These are phyloP conservation scores for Gracilinanus agilis DNA, from an alignment of 2,113 vertebrate species.

Conservation along the genomic window DNA sequence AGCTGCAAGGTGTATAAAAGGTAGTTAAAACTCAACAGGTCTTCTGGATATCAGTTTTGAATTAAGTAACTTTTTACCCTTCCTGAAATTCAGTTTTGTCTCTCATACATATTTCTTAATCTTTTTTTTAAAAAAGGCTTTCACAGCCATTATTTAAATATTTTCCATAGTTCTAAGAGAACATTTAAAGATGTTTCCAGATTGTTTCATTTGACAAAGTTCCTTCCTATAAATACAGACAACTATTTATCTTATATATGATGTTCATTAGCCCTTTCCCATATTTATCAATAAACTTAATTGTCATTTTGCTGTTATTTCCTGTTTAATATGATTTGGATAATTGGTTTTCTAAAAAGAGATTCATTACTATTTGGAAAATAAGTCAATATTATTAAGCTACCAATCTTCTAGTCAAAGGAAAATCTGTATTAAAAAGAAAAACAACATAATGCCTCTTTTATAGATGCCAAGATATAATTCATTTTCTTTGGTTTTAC, in stretches of 20 bases:
- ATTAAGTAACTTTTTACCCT: neutral
- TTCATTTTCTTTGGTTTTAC: neutral
- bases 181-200: neutral
- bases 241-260: no score
- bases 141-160: neutral
- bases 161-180: neutral
- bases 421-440: conserved; percentile 33
- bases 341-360: conserved; percentile 4
- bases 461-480: conserved; percentile 4
- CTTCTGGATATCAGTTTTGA: neutral
- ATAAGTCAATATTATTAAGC: neutral
- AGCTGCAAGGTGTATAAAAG: conserved; percentile 84
- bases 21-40: neutral
- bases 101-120: neutral
- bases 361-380: neutral
- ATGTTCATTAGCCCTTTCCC: neutral
- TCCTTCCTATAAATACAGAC: neutral
- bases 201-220: neutral
- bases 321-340: conserved; percentile 22
- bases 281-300: neutral
- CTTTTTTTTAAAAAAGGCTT: neutral
- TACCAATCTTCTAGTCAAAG: neutral
- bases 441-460: neutral
- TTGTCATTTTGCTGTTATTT: conserved; percentile 3
- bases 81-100: neutral